phyloP scores from a whole-genome alignment of 2,113 vertebrate species.

The Neomonachus schauinslandi region DNA sequence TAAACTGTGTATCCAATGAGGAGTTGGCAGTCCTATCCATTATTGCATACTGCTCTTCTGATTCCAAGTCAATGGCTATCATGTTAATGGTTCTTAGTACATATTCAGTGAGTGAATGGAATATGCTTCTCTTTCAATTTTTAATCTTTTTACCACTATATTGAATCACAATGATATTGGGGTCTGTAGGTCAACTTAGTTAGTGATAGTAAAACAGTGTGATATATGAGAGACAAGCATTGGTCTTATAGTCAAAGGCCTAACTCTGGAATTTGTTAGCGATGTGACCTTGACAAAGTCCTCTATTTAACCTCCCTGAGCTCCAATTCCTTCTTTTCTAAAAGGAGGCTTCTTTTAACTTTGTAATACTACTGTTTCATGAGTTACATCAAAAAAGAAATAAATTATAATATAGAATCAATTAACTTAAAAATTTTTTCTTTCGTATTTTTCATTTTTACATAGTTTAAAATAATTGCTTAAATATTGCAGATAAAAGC shows the following conservation, averaged over 20 bases:
- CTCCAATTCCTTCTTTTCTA: constrained; percentile 5
- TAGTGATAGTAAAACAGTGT: neutral
- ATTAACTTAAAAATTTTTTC: constrained; percentile 42
- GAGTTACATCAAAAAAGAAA: constrained; percentile 53
- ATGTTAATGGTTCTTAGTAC: neutral
- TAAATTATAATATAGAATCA: constrained; percentile 52
- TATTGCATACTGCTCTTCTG: neutral
- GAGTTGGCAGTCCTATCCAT: neutral
- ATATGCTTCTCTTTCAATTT: neutral
- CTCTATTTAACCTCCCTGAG: neutral
- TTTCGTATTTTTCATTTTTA: constrained; percentile 61
- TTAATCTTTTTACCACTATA: neutral
- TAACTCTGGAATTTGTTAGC: neutral
- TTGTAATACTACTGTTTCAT: constrained; percentile 28
- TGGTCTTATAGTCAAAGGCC: neutral
- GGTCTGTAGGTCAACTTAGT: neutral
- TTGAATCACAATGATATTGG: neutral
- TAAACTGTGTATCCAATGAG: neutral
- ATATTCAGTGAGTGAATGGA: neutral
- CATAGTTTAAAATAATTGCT: constrained; percentile 65
- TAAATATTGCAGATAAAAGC: constrained; percentile 66
- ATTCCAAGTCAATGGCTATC: neutral
- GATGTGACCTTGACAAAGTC: constrained; percentile 39
- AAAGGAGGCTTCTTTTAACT: constrained; percentile 10
- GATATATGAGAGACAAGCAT: neutral